A percentile compares a stretch with the other conserved stretches of the same genome.
These are phyloP conservation scores for Osedax fenrisi DNA, from an alignment of 2,888 invertebrate species.

Conservation along the genomic window DNA sequence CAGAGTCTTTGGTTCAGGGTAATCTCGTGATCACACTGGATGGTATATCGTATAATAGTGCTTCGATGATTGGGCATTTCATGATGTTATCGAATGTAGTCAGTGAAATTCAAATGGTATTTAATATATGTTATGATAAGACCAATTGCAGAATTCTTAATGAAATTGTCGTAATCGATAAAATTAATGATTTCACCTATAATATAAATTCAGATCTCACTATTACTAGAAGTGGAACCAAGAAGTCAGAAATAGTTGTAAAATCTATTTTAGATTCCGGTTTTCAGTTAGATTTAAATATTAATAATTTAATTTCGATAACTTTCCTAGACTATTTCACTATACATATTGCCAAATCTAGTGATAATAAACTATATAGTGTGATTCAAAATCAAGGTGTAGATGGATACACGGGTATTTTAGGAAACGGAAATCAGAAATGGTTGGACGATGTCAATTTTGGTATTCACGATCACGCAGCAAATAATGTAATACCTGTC, in stretches of 20 bases:
- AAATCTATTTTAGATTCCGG: background rate
- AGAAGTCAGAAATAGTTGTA: background rate
- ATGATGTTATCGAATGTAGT: background rate
- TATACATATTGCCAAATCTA: background rate
- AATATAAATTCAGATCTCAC: background rate
- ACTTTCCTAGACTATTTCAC: background rate
- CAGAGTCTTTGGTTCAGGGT: background rate
- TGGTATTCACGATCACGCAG: background rate
- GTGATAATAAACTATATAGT: background rate
- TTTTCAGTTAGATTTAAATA: background rate
- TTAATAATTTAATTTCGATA: background rate
- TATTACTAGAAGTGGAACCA: background rate
- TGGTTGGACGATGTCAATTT: slow-evolving; percentile 37
- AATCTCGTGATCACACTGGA: background rate
- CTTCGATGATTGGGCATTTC: background rate
- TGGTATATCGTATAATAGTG: background rate
- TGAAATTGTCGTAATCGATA: background rate
- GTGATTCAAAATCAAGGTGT: background rate
- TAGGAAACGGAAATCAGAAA: slow-evolving; percentile 37
- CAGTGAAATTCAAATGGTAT: background rate
- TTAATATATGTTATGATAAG: background rate
- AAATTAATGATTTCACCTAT: background rate
- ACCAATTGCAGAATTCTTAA: background rate
- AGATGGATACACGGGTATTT: slow-evolving; percentile 31
- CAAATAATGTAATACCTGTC: background rate